Evolutionary conservation across 2,888 invertebrate species (phyloP).

Genomic region (Patella pellucida): DNA sequence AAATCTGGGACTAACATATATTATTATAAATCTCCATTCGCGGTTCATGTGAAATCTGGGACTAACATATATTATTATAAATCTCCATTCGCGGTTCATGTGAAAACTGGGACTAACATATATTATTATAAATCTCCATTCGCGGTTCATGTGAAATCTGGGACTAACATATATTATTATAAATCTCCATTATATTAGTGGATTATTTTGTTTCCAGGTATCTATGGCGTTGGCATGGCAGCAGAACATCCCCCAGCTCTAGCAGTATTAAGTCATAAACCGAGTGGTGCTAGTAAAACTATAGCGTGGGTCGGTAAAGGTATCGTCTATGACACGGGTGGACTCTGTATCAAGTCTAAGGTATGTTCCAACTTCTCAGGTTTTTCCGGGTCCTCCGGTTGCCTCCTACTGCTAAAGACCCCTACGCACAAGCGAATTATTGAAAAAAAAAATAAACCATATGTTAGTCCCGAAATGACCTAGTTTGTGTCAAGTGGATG

Average conservation of each 20-base stretch:
- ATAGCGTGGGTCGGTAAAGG: slow-evolving; percentile 95
- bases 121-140: background rate
- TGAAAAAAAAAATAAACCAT: no score
- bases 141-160: background rate
- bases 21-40: background rate
- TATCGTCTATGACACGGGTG: slow-evolving; percentile 94
- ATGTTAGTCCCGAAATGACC: no score
- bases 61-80: background rate
- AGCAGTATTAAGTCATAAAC: slow-evolving; percentile 78
- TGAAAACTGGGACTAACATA: background rate
- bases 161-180: no score
- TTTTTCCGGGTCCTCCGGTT: no score
- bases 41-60: background rate
- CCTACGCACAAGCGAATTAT: no score
- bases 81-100: no score
- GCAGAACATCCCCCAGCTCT: slow-evolving; percentile 79
- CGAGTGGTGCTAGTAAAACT: slow-evolving; percentile 76
- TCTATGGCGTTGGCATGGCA: slow-evolving; percentile 89
- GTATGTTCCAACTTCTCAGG: no score
- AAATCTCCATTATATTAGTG: no score
- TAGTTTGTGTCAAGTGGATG: no score
- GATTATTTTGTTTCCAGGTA: slow-evolving; percentile 66
- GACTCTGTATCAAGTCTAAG: slow-evolving; percentile 90
- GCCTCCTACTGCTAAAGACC: no score
- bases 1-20: background rate